Conservation (phyloP, 2,888 invertebrate genomes). For the Ceratothoa steindachneri region DNA sequence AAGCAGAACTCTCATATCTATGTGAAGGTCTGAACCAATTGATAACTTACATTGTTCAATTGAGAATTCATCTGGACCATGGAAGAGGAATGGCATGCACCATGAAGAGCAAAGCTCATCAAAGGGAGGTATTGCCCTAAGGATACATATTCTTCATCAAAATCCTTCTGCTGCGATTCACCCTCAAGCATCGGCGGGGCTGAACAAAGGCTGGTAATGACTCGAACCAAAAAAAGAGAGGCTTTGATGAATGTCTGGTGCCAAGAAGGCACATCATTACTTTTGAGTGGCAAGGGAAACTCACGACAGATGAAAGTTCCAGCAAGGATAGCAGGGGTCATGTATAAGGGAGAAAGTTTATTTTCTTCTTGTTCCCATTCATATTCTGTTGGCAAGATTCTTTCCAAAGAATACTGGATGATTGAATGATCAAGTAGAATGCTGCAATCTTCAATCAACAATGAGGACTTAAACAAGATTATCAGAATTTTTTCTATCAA, state of each 20-base stretch:
- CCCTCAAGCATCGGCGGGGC: neutral
- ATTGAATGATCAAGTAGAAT: constrained; percentile 26
- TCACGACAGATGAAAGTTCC: constrained; percentile 22
- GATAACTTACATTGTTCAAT: constrained; percentile 19
- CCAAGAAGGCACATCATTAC: constrained; percentile 11
- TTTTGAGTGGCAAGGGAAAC: constrained; percentile 27
- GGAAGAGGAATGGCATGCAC: constrained; percentile 17
- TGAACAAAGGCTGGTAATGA: constrained; percentile 15
- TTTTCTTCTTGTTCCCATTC: constrained; percentile 25
- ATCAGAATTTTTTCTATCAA: constrained; percentile 17
- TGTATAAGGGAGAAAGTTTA: constrained; percentile 16
- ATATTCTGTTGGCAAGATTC: constrained; percentile 22
- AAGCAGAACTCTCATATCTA: too few species aligned
- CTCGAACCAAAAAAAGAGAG: constrained; percentile 21
- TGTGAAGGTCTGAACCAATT: too few species aligned
- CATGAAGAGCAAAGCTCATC: constrained; percentile 22
- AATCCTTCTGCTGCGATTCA: neutral
- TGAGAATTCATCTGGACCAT: constrained; percentile 13
- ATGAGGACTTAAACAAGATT: constrained; percentile 9
- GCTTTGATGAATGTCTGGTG: constrained; percentile 15
- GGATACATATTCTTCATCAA: constrained; percentile 18
- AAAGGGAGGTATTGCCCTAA: constrained; percentile 27
- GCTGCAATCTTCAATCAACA: constrained; percentile 20
- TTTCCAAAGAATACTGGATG: constrained; percentile 22
- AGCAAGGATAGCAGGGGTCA: constrained; percentile 26